These are phyloP conservation scores for Diaphora mendica DNA, from an alignment of 2,888 invertebrate species.

Conservation along the genomic window DNA sequence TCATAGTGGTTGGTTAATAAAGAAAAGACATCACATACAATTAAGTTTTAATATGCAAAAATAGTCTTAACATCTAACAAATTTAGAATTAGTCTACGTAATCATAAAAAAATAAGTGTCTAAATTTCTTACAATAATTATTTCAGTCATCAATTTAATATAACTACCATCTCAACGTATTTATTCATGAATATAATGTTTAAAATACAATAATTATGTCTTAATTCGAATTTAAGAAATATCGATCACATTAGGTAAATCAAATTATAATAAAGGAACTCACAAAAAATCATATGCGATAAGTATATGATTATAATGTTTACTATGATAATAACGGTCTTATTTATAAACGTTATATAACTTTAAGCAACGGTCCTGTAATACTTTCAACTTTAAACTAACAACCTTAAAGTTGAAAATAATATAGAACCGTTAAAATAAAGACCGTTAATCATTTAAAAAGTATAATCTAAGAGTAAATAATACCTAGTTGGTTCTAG, in stretches of 20 bases:
- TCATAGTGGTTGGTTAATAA: not conserved
- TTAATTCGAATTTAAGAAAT: not conserved
- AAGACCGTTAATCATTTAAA: not conserved
- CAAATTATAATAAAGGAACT: not conserved
- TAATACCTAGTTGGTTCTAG: slow-evolving; percentile 19
- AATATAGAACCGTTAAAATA: too few species aligned
- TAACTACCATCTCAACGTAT: not conserved
- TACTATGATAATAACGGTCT: not conserved
- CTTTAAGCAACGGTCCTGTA: too few species aligned
- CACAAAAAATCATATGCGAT: not conserved
- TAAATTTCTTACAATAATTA: slow-evolving; percentile 35
- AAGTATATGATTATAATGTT: not conserved
- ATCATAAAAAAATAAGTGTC: slow-evolving; percentile 16
- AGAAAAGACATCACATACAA: not conserved
- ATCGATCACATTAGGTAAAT: not conserved
- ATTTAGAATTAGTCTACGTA: slow-evolving; percentile 14
- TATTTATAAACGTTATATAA: too few species aligned
- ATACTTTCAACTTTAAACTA: too few species aligned
- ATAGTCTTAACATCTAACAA: slow-evolving; percentile 40
- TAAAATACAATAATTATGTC: not conserved
- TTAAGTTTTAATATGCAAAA: slow-evolving; percentile 21
- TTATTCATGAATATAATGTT: not conserved
- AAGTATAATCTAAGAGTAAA: not conserved
- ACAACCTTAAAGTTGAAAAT: too few species aligned
- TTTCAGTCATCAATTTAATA: slow-evolving; percentile 32